A percentile compares a stretch with the other conserved stretches of the same genome.
phyloP scores from a whole-genome alignment of 2,888 invertebrate genomes.

The Mythimna albipuncta region DNA sequence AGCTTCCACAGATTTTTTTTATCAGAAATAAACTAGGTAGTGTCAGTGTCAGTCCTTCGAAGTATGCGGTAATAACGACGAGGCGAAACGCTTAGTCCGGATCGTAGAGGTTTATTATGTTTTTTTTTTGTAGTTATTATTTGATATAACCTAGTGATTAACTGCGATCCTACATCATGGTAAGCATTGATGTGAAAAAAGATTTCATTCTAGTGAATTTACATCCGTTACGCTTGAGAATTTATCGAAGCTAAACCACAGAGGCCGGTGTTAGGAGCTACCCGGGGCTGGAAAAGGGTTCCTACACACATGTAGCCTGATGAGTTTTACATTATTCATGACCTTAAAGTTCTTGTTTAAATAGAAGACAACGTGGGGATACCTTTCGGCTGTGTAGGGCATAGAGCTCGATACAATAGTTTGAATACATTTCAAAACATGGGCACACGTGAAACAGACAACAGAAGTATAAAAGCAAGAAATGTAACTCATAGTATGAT shows the following conservation, averaged over 20 bases:
- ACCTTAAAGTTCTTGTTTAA: constrained; percentile 28
- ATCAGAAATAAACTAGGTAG: no score
- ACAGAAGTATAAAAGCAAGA: neutral
- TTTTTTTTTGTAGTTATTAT: no score
- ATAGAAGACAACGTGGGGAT: constrained; percentile 2
- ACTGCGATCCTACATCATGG: no score
- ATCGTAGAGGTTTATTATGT: no score
- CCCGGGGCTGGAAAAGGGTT: constrained; percentile 31
- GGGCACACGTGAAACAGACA: neutral
- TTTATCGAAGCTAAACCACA: constrained; percentile 39
- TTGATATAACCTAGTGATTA: no score
- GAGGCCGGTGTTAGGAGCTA: constrained; percentile 13
- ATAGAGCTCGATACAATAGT: neutral
- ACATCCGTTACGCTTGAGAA: constrained; percentile 19
- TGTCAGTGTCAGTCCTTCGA: no score
- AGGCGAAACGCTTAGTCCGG: no score
- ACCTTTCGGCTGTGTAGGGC: constrained; percentile 3
- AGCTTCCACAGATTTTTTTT: no score
- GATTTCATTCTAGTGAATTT: neutral
- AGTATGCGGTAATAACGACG: no score
- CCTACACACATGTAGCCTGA: constrained; percentile 1
- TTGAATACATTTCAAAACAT: constrained; percentile 9
- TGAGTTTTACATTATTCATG: constrained; percentile 50
- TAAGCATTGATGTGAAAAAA: no score
- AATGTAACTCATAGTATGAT: no score